Percentiles rank a stretch among this genome's conserved stretches.
phyloP scores from a whole-genome alignment of 2,888 invertebrate genomes.

The Zaprionus obscuricornis region DNA sequence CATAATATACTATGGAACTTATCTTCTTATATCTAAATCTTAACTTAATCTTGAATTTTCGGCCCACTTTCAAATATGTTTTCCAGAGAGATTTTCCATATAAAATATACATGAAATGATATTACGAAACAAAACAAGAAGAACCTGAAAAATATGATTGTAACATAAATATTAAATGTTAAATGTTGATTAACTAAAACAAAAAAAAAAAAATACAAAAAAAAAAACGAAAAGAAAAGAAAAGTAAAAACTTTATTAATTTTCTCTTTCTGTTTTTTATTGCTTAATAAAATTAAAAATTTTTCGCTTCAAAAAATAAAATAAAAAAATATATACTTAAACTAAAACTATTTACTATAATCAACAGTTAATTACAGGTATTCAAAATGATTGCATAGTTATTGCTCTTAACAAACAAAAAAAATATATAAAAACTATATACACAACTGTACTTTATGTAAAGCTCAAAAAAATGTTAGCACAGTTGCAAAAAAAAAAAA shows the following conservation, averaged over 20 bases:
- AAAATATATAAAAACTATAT: conserved; percentile 21
- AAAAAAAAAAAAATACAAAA: conserved; percentile 6
- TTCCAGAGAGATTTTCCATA: too few relatives aligned
- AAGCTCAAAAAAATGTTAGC: conserved; percentile 36
- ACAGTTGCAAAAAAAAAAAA: conserved; percentile 15
- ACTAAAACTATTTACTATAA: conserved; percentile 47
- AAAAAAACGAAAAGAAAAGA: neutral
- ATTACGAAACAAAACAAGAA: neutral
- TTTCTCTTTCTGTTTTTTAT: conserved; percentile 9
- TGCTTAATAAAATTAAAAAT: conserved; percentile 34
- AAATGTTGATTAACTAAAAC: conserved; percentile 38
- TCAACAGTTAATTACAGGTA: conserved; percentile 66
- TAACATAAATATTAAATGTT: conserved; percentile 55
- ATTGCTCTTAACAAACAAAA: conserved; percentile 43
- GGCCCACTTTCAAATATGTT: too few relatives aligned
- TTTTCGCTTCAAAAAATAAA: conserved; percentile 49
- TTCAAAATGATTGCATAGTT: conserved; percentile 59
- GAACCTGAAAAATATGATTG: conserved; percentile 18
- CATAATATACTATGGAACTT: too few relatives aligned
- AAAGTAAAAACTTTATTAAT: neutral
- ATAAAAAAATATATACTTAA: neutral
- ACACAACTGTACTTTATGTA: conserved; percentile 28
- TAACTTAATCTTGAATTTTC: too few relatives aligned
- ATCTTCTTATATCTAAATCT: too few relatives aligned
- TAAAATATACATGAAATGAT: conserved; percentile 24